Evolutionary conservation across 1,140 invertebrate species (phyloP), one percentile per base, ranked within the genome.

Genomic region (Eriosoma lanigerum): DNA sequence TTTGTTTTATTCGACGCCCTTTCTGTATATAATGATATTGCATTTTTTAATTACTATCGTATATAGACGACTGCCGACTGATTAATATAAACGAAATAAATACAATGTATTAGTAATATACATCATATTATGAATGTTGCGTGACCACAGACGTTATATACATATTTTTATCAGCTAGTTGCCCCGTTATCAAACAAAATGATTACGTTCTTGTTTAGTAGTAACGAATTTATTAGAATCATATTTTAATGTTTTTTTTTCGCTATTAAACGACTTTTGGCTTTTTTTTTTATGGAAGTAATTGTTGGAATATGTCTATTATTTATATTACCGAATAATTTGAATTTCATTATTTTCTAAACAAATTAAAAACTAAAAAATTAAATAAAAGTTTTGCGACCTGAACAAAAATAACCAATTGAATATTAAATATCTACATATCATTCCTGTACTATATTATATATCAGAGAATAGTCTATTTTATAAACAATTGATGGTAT

Each of bases 11-110:
- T 29, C 26, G 24, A 70, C 68, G 68, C 29, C 68, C 68, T 46
- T 72, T 50, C 17, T 46, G 48, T 29, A 50, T 17, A 72, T 52
- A 72, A 72, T 38, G 68, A 72, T 72, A 52, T 72, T 29, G 46
- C 46, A 17, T 72, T 72, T 70, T 72, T 72, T 72, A 50, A 72
- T 72, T 72, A 72, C 48, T 72, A 46, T 72, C 3, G 3, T 72
- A 72, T n/a, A 52, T 29, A 52, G 48, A 50, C 24, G 68, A 38
- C 68, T 52, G 48, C 26, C 24, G 68, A 38, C 68, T 52, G 68
- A 72, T 52, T 72, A 72, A 72, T 72, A 72, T 72, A 29, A 52
- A 72, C 68, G 68, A 72, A 46, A 72, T 72, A 72, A 72, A 72
- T 46, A 13, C 26, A 72, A 6, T 29, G 12, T 50, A 72, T 52